Percentiles rank a stretch among this genome's conserved stretches.
phyloP scores from a whole-genome alignment of 2,113 vertebrate genomes.

The Epinephelus moara region DNA sequence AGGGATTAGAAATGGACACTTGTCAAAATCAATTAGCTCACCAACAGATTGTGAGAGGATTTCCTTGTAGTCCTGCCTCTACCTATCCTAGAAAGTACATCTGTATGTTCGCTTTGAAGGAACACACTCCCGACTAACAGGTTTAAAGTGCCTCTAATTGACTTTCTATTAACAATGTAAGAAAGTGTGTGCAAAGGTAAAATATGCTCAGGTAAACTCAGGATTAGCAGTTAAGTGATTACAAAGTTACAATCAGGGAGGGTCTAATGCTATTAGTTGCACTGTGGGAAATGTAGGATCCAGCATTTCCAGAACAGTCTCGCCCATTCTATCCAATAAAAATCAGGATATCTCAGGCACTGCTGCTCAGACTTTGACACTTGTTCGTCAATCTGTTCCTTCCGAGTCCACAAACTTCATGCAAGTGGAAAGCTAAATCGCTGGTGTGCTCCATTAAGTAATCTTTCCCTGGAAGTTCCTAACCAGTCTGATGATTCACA shows the following conservation, averaged over 20 bases:
- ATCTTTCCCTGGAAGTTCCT: slow-evolving; percentile 5
- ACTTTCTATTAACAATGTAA: neutral
- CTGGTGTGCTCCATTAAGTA: neutral
- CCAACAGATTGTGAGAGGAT: slow-evolving; percentile 85
- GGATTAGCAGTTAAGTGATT: neutral
- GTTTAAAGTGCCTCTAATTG: neutral
- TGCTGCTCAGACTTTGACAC: neutral
- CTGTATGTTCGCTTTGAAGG: neutral
- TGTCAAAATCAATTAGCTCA: slow-evolving; percentile 81
- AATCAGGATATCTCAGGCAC: neutral
- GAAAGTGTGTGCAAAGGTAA: neutral
- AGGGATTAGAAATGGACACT: slow-evolving; percentile 76
- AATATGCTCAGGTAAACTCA: neutral
- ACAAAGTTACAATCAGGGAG: neutral
- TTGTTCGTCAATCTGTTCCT: neutral
- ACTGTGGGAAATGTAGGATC: neutral
- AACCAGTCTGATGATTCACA: slow-evolving; percentile 50
- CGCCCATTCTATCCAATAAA: neutral
- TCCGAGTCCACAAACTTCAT: neutral
- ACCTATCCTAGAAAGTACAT: neutral
- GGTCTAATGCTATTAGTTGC: neutral
- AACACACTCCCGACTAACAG: neutral
- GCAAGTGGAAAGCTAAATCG: neutral
- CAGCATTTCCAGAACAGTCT: neutral
- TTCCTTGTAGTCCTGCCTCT: slow-evolving; percentile 56